These are phyloP conservation scores for Buteo buteo DNA, from an alignment of 2,113 vertebrate species.

Conservation along the genomic window DNA sequence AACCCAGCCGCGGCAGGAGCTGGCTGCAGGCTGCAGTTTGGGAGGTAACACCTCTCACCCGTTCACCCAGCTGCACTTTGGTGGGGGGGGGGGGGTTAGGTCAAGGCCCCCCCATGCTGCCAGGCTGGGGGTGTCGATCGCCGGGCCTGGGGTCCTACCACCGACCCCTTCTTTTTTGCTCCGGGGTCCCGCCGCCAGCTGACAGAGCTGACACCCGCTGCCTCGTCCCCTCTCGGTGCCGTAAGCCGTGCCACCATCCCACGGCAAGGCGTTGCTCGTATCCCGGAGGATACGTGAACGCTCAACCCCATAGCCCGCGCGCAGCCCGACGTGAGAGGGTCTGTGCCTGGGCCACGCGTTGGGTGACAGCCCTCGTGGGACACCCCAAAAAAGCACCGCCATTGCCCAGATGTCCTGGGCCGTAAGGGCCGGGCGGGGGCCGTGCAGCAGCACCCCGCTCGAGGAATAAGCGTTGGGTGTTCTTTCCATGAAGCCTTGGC, in stretches of 20 bases:
- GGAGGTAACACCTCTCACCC: background rate
- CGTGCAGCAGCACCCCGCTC: background rate
- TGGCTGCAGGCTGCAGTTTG: background rate
- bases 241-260: background rate
- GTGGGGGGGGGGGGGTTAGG: too few species aligned
- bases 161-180: background rate
- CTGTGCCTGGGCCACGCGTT: background rate
- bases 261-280: rapidly evolving
- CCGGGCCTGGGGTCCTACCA: background rate
- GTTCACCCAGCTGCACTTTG: background rate
- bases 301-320: rapidly evolving
- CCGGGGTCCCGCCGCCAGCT: background rate
- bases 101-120: background rate
- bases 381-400: background rate
- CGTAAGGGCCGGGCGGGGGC: background rate
- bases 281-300: rapidly evolving
- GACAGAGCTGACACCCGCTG: background rate
- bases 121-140: rapidly evolving
- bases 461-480: background rate
- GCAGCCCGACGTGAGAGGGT: too few species aligned
- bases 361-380: background rate
- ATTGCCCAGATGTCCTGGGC: rapidly evolving
- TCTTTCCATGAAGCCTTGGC: background rate
- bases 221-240: rapidly evolving
- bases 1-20: background rate